Base-by-base conservation (phyloP, 2,113 vertebrate species). In the Tachysurus fulvidraco region DNA sequence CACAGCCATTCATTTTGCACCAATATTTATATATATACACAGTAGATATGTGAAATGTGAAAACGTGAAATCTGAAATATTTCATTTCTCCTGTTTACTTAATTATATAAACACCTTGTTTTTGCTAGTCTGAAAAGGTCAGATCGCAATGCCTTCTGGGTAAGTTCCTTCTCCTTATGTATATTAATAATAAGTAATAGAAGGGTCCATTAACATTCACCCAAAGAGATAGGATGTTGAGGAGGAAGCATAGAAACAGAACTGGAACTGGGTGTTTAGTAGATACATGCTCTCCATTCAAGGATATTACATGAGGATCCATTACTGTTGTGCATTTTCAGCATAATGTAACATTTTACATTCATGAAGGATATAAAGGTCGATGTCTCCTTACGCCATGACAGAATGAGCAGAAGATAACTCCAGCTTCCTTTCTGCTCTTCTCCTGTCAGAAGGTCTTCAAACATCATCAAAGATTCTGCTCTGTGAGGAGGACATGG, bases 391-490 rank as follows among this genome's bases (percentile, higher is more conserved):
- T 83, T 73, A 80, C 62, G 55, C 57, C n/a, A 83, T 12, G 52
- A 41, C 62, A 60, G 64, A 79, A 25, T n/a, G 36, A 85, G 88
- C 71, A 76, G 85, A 57, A 85, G 11, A 71, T 59, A 7, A 36
- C 4, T 8, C 17, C 54, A 21, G 52, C 30, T 54, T 30, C 36
- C 67, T 57, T 59, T 85, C 64, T 59, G 60, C 73, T 77, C 54
- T 84, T 19, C 76, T 73, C 23, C 41, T 60, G 16, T 16, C 57
- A 28, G 60, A 14, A 64, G 14, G 52, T 8, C 9, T 62, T 85
- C 92, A 99, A 77, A 99, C 96, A 89, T 99, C 98, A 90, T 99
- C 97, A 91, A 99, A 99, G 93, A 99, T 98, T 92, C 95, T 92
- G 89, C 95, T 97, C 88, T 94, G 95, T 89, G 98, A 99, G 89